Conservation (phyloP, 2,113 vertebrate species). For the Xiphophorus maculatus region DNA sequence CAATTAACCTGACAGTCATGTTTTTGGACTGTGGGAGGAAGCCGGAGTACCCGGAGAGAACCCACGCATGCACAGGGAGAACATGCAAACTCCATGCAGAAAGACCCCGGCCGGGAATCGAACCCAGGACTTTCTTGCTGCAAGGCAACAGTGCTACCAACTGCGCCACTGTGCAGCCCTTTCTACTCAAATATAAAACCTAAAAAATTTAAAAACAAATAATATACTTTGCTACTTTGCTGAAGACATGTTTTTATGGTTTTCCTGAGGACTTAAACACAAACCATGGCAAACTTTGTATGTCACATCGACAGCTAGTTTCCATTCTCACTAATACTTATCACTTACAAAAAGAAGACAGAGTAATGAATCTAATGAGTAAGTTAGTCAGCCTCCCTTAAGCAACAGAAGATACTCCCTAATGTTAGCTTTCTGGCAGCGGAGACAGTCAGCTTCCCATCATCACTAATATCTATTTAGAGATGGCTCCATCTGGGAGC, state of each 20-base stretch:
- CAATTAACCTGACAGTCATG: no score
- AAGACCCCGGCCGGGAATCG: no score
- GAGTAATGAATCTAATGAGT: slow-evolving; percentile 56
- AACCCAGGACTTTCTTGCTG: no score
- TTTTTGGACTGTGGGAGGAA: no score
- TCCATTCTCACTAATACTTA: slow-evolving; percentile 36
- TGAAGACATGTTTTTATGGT: neutral
- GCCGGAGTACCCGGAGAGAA: no score
- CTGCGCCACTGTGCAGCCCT: no score
- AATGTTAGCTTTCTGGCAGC: slow-evolving; percentile 14
- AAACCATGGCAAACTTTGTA: slow-evolving; percentile 8
- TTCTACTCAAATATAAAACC: no score
- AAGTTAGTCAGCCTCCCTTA: slow-evolving; percentile 35
- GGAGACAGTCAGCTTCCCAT: slow-evolving; percentile 4
- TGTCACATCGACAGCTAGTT: slow-evolving; percentile 47
- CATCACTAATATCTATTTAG: slow-evolving; percentile 4
- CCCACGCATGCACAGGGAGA: no score
- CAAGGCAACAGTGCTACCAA: no score
- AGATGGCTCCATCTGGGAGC: slow-evolving; percentile 3
- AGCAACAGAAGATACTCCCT: slow-evolving; percentile 18
- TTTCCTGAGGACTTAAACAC: neutral
- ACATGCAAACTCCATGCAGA: no score
- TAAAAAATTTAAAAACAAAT: neutral
- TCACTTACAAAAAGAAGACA: slow-evolving; percentile 39
- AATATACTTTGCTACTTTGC: neutral